These are phyloP conservation scores for Tringa solitaria DNA, from an alignment of 2,113 vertebrate genomes.

Conservation along the genomic window DNA sequence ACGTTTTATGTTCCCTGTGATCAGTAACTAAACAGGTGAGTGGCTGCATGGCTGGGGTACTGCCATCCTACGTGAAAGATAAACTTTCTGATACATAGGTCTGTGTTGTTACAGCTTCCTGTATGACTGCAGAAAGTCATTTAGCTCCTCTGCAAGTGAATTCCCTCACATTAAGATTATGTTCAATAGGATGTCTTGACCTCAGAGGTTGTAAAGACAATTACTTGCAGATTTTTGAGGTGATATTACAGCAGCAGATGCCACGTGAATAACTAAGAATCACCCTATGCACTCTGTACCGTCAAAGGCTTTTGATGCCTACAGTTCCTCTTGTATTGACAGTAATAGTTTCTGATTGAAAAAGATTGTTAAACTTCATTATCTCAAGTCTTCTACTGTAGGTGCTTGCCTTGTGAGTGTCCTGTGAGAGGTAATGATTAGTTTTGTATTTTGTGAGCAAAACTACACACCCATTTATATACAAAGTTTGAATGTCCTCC, in stretches of 20 bases:
- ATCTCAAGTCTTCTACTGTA: not conserved
- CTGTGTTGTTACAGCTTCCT: not conserved
- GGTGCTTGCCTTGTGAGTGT: not conserved
- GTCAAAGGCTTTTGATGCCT: not conserved
- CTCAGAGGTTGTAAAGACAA: not conserved
- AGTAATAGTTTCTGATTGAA: not conserved
- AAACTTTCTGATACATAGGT: not conserved
- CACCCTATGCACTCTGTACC: not conserved
- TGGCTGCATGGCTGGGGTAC: not conserved
- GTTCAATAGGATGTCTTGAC: not conserved
- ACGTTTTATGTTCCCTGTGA: not conserved
- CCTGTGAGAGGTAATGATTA: not conserved
- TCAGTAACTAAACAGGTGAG: not conserved
- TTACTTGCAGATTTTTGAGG: not conserved
- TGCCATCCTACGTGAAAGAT: fast-evolving
- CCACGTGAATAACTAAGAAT: not conserved
- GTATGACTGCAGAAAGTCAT: not conserved
- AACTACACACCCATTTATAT: not conserved
- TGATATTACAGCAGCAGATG: not conserved
- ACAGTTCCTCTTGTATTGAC: not conserved
- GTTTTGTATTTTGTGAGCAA: not conserved
- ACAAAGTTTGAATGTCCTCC: not conserved
- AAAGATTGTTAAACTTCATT: not conserved
- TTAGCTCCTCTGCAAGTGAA: not conserved
- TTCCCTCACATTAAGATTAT: not conserved